Evolutionary conservation across 2,113 vertebrate species (phyloP).

Genomic region (Pyrgilauda ruficollis): DNA sequence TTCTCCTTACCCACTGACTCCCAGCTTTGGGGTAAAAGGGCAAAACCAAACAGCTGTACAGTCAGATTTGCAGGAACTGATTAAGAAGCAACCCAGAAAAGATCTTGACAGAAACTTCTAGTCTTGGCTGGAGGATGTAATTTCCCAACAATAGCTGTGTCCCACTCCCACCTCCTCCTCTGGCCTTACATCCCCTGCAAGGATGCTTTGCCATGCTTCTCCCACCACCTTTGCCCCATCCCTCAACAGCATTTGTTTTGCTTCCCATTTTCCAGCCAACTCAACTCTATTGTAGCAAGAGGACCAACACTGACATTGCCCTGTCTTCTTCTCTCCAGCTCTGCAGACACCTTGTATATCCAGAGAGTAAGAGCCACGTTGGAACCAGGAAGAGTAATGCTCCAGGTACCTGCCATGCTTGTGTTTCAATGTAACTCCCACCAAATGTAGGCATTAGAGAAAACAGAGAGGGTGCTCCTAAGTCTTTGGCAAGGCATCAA

Average conservation of each 20-base stretch:
- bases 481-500: constrained; percentile 4
- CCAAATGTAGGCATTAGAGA: not conserved
- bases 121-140: not conserved
- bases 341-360: not conserved
- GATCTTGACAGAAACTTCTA: not conserved
- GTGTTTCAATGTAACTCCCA: not conserved
- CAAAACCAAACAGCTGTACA: not conserved
- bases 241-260: not conserved
- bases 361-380: not conserved
- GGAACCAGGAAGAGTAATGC: not conserved
- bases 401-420: accelerated
- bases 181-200: not conserved
- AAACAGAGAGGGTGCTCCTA: not conserved
- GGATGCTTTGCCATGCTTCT: not conserved
- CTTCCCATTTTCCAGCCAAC: not conserved
- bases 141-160: not conserved
- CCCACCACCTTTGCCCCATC: not conserved
- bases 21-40: not conserved
- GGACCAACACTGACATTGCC: not conserved
- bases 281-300: not conserved
- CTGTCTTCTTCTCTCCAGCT: not conserved
- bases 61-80: not conserved
- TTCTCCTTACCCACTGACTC: not conserved
- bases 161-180: not conserved
- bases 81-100: not conserved